These are phyloP conservation scores for Semicossyphus pulcher DNA, from an alignment of 2,113 vertebrate genomes.

Conservation along the genomic window DNA sequence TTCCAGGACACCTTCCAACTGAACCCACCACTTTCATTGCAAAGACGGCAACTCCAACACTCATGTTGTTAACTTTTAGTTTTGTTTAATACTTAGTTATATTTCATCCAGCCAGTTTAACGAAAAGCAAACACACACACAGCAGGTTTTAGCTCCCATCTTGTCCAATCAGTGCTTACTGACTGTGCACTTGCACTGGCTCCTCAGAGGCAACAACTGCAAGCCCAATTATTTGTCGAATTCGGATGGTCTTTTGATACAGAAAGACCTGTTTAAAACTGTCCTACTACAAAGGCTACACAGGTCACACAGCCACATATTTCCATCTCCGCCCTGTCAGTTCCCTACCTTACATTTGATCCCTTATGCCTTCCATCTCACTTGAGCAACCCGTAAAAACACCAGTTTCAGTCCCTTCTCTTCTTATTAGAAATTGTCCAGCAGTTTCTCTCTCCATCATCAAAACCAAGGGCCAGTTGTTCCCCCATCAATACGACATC, in stretches of 20 bases:
- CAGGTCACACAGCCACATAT: not conserved
- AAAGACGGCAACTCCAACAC: too few species aligned
- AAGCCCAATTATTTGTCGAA: conserved; percentile 14
- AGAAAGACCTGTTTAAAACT: not conserved
- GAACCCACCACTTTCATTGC: too few species aligned
- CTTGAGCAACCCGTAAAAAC: conserved; percentile 26
- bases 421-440: conserved; percentile 68
- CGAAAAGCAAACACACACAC: not conserved
- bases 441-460: conserved; percentile 46
- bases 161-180: conserved; percentile 21
- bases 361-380: not conserved
- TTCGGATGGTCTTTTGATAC: not conserved
- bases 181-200: conserved; percentile 4
- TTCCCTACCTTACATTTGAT: conserved; percentile 2
- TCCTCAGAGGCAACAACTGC: conserved; percentile 6
- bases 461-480: conserved; percentile 47
- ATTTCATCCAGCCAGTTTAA: not conserved
- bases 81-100: too few species aligned
- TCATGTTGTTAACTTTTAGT: too few species aligned
- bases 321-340: not conserved
- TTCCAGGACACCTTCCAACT: too few species aligned
- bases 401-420: conserved; percentile 24
- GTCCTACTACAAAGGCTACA: conserved; percentile 6
- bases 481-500: conserved; percentile 55
- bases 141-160: conserved; percentile 4